These are phyloP conservation scores for Formica exsecta DNA, from an alignment of 1,140 invertebrate genomes.

Conservation along the genomic window DNA sequence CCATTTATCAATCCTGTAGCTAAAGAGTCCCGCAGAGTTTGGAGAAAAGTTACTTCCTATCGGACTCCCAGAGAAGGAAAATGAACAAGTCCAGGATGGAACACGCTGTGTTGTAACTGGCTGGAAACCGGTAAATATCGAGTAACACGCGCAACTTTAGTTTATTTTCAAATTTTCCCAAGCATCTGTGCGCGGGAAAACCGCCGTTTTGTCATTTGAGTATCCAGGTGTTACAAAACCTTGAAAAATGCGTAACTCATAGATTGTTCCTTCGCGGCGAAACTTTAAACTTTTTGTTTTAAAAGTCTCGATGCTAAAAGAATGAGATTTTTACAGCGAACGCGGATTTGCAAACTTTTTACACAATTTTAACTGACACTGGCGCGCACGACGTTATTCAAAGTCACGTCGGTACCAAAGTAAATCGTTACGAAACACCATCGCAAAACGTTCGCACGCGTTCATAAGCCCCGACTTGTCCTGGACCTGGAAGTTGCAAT, in stretches of 20 bases:
- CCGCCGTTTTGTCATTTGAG: conserved; percentile 1
- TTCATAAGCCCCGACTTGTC: background rate
- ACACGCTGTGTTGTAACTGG: conserved; percentile 84
- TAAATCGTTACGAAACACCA: conserved; percentile 51
- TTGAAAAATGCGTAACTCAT: conserved; percentile 14
- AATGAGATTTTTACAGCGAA: conserved; percentile 43
- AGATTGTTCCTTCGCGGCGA: background rate
- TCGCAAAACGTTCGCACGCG: conserved; percentile 29
- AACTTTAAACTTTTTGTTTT: background rate
- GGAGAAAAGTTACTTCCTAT: conserved; percentile 78
- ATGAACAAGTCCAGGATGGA: conserved; percentile 72
- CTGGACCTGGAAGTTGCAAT: conserved; percentile 22
- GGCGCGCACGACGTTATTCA: conserved; percentile 42
- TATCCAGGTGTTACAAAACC: background rate
- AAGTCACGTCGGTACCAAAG: conserved; percentile 47
- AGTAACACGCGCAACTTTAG: conserved; percentile 11
- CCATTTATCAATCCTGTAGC: conserved; percentile 58
- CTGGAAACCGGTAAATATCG: conserved; percentile 85
- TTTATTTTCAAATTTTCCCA: conserved; percentile 18
- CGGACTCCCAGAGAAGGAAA: conserved; percentile 68
- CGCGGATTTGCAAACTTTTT: conserved; percentile 47
- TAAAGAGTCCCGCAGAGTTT: conserved; percentile 72
- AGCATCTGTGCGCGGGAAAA: background rate
- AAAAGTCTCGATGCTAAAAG: background rate
- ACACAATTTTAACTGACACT: conserved; percentile 16